A percentile compares a stretch with the other conserved stretches of the same genome.
Conservation (phyloP, 2,797 vertebrate species). For the Leucoraja ocellata region DNA sequence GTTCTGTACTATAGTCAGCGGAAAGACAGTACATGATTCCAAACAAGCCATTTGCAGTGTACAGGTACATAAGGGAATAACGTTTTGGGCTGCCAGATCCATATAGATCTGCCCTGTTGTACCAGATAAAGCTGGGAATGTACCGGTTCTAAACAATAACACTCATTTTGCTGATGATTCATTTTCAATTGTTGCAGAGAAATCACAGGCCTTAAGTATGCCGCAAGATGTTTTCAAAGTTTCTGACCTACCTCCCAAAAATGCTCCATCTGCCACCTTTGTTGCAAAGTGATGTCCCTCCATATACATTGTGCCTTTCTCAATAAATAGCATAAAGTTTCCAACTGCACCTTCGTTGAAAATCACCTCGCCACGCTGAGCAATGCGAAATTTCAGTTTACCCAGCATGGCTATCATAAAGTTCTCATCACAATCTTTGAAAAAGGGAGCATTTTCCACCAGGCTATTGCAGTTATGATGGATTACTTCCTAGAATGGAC, state of each 20-base stretch:
- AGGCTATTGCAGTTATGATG: slow-evolving; percentile 39
- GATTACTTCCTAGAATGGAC: slow-evolving; percentile 39
- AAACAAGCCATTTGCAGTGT: no score
- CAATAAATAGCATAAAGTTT: slow-evolving; percentile 41
- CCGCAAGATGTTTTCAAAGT: neutral
- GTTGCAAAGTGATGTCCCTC: neutral
- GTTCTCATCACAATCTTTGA: slow-evolving; percentile 39
- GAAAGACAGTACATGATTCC: no score
- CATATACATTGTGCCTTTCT: slow-evolving; percentile 22
- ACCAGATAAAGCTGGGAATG: neutral
- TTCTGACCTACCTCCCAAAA: slow-evolving; percentile 41
- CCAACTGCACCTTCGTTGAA: slow-evolving; percentile 13
- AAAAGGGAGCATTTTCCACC: slow-evolving; percentile 39
- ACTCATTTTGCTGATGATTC: neutral
- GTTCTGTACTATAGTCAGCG: no score
- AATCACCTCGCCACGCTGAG: slow-evolving; percentile 30
- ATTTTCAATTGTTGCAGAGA: neutral
- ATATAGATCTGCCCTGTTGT: no score
- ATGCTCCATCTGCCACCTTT: slow-evolving; percentile 41
- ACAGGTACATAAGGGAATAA: no score
- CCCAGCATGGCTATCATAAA: slow-evolving; percentile 37
- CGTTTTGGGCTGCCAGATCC: no score
- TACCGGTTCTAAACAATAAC: neutral
- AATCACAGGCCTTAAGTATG: neutral
- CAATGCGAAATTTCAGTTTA: slow-evolving; percentile 34